Base-by-base conservation (phyloP, 2,888 invertebrate species). In the Lepas anatifera region DNA sequence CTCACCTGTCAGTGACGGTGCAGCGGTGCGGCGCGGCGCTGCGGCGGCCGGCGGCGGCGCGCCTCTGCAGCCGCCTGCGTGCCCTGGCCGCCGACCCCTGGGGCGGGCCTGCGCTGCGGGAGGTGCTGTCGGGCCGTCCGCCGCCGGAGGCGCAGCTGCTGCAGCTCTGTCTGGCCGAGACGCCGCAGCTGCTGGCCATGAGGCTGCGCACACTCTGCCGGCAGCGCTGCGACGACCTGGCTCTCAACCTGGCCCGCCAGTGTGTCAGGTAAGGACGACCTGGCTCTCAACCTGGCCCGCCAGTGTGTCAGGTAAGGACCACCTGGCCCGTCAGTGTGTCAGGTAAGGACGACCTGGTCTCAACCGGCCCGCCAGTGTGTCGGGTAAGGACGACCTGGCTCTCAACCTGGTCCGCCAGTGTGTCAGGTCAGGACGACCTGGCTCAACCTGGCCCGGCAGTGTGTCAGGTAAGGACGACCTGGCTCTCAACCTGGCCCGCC, bases 191-290 rank as follows among this genome's bases (percentile, higher is more conserved):
- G 77, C 81, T 87, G 76, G 81, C 83, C 77, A 83, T 84, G 79
- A 82, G 87, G 74, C 80, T 87, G 74, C 84, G 85, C 71, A 85
- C 85, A 78, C 82, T 87, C 74, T 84, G 84, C 75, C 82, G 84
- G 75, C 83, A 85, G 71, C 83, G 83, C 74, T 84, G 85, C 81
- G 83, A 84, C 78, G 86, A 86, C 78, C 80, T 87, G 73, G 87
- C 87, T 73, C 80, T 85, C 70, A 78, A 81, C 72, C 83, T 87
- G 72, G 83, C 84, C 43, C 78, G 83, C 70, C 83, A 84, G 25
- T 83, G 86, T 63, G 67, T 71, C 37, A 73, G 73, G 74, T 74
- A 58, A 68, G 70, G 8, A 10, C 13, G n/a, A n/a, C n/a, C n/a
- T n/a, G n/a, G n/a, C 39, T 18, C 29, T 29, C 18, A 32, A 8